phyloP scores from a whole-genome alignment of 2,797 vertebrate species.

The Trematomus bernacchii region DNA sequence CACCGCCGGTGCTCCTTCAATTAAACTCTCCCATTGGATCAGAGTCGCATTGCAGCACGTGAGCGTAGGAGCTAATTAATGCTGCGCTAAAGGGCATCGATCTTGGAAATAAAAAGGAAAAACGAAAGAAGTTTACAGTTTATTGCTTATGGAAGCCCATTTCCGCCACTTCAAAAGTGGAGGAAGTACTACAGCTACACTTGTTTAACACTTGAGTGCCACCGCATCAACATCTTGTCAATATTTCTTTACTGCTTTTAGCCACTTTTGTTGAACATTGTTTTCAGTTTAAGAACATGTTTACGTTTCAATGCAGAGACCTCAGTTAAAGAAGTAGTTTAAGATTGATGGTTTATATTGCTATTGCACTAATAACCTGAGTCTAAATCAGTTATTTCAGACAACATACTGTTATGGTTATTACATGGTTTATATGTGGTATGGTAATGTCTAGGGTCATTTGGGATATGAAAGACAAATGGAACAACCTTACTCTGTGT shows the following conservation, averaged over 20 bases:
- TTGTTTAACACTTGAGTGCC: too few relatives aligned
- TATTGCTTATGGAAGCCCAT: too few relatives aligned
- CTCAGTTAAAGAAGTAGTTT: neutral
- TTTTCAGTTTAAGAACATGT: neutral
- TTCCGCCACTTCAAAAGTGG: too few relatives aligned
- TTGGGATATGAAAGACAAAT: too few relatives aligned
- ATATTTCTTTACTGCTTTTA: too few relatives aligned
- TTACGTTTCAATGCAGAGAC: neutral
- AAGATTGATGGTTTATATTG: neutral
- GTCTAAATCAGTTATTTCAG: neutral
- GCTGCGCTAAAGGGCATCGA: constrained; percentile 1
- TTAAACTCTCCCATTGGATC: constrained; percentile 41
- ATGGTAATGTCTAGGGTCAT: too few relatives aligned
- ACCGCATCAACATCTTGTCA: too few relatives aligned
- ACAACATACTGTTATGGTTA: neutral
- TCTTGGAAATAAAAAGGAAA: neutral
- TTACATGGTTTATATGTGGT: neutral
- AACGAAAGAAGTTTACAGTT: too few relatives aligned
- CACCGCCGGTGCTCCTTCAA: constrained; percentile 12
- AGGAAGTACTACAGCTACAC: too few relatives aligned
- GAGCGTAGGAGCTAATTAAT: constrained; percentile 15
- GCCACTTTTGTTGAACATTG: too few relatives aligned
- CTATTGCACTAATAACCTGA: neutral
- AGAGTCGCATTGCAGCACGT: constrained; percentile 34
- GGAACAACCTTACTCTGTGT: too few relatives aligned